phyloP scores from a whole-genome alignment of 2,888 invertebrate species.

The Pandemis heparana region DNA sequence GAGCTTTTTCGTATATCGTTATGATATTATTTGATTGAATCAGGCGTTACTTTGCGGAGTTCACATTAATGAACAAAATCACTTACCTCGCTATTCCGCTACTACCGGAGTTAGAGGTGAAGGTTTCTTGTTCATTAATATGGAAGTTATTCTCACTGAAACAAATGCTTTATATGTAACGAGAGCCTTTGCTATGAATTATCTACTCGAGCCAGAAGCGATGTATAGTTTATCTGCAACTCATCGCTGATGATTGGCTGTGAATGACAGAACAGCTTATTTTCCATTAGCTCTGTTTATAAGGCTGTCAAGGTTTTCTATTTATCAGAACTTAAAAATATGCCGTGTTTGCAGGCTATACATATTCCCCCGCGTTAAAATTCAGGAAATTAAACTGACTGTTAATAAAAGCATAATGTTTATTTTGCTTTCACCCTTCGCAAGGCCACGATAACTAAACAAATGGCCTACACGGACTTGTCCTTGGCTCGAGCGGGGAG shows the following conservation, averaged over 20 bases:
- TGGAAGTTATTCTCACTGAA: background rate
- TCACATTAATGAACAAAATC: no score
- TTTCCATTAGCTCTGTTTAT: background rate
- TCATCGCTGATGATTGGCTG: background rate
- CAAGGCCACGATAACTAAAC: conserved; percentile 34
- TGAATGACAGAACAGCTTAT: background rate
- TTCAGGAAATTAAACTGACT: conserved; percentile 28
- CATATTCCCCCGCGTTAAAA: conserved; percentile 12
- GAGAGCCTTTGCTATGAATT: background rate
- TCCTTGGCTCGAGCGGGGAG: conserved; percentile 25
- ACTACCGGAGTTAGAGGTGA: no score
- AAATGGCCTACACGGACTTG: conserved; percentile 20
- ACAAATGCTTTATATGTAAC: background rate
- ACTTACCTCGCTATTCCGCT: no score
- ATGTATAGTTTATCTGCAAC: background rate
- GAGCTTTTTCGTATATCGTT: background rate
- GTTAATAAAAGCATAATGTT: conserved; percentile 27
- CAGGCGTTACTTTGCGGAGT: no score
- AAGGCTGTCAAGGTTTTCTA: background rate
- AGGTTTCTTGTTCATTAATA: no score
- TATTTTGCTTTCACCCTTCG: conserved; percentile 16
- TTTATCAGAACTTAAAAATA: conserved; percentile 17
- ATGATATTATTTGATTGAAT: background rate
- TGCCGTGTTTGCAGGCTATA: conserved; percentile 25
- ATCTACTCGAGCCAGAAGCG: background rate